phyloP scores from a whole-genome alignment of 2,888 invertebrate species.

The Ernsta delagoae region DNA sequence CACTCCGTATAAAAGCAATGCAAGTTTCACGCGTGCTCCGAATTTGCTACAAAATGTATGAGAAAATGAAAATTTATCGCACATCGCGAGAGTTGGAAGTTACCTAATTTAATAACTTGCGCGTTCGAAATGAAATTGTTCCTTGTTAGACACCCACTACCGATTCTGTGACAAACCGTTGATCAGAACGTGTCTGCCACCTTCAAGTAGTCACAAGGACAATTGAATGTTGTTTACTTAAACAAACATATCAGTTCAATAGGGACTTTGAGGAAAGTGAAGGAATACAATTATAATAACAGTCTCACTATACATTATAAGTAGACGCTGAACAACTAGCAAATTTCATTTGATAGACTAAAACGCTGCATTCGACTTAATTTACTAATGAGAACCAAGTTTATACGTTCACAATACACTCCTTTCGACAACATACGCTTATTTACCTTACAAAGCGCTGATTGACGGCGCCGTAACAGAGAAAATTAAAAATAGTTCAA shows the following conservation, averaged over 20 bases:
- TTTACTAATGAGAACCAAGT: not conserved
- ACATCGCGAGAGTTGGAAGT: constrained; percentile 14
- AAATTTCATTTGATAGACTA: not conserved
- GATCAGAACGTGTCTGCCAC: no score
- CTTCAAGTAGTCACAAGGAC: no score
- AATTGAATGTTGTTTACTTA: no score
- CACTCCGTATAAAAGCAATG: constrained; percentile 32
- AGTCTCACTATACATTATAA: no score
- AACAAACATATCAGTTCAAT: no score
- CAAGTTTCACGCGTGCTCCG: constrained; percentile 20
- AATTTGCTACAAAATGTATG: constrained; percentile 26
- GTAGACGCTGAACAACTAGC: no score
- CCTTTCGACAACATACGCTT: constrained; percentile 1
- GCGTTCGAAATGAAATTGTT: not conserved
- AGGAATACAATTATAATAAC: no score
- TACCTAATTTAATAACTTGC: constrained; percentile 10
- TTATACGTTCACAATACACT: not conserved
- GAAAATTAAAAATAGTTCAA: constrained; percentile 2
- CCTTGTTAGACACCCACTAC: no score
- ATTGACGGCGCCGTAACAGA: constrained; percentile 1
- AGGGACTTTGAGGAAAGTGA: no score
- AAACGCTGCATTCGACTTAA: not conserved
- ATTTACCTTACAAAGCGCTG: not conserved
- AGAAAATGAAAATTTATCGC: constrained; percentile 33
- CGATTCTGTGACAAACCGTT: not conserved